Conservation (phyloP, 2,888 invertebrate genomes). For the Kuschelorhynchus macadamiae region DNA sequence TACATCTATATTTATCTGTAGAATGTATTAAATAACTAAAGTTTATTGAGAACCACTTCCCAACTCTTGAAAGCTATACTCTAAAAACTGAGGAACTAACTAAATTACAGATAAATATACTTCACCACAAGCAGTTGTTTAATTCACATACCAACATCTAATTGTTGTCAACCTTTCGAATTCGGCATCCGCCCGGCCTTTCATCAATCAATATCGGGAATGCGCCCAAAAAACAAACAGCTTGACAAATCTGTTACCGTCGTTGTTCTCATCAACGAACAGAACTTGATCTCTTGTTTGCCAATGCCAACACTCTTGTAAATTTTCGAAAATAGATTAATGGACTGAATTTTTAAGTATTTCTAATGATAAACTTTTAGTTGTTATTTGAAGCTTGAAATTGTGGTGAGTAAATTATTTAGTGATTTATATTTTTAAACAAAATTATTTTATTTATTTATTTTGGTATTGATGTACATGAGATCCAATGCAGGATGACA, state of each 20-base stretch:
- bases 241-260: conserved; percentile 59
- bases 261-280: conserved; percentile 51
- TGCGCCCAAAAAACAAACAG: conserved; percentile 60
- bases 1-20: no score
- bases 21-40: no score
- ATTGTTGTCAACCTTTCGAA: conserved; percentile 34
- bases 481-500: no score
- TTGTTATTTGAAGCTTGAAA: no score
- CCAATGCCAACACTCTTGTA: conserved; percentile 39
- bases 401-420: no score
- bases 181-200: conserved; percentile 32
- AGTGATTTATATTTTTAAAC: no score
- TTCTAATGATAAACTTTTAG: neutral
- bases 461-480: no score
- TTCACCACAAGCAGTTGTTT: neutral
- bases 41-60: no score
- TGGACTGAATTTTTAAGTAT: conserved; percentile 20
- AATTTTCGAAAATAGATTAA: conserved; percentile 39
- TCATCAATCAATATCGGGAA: conserved; percentile 52
- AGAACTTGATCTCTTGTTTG: conserved; percentile 54
- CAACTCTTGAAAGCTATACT: no score
- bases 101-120: no score
- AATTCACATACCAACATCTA: conserved; percentile 26
- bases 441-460: no score
- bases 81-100: no score